phyloP scores from a whole-genome alignment of 2,888 invertebrate species.

The Pristionchus mayeri region DNA sequence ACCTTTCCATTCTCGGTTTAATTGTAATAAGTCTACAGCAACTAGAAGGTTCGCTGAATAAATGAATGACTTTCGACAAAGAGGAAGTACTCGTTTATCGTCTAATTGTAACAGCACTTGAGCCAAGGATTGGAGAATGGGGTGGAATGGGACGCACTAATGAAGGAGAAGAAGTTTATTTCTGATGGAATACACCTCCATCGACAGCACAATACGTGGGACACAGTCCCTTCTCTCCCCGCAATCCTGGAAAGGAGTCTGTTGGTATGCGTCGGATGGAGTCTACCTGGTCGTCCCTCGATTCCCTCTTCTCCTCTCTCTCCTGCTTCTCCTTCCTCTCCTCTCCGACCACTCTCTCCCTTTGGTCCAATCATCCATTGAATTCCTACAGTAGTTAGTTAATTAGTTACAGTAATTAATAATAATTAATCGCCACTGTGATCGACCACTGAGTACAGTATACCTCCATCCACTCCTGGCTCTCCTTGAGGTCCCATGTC shows the following conservation, averaged over 20 bases:
- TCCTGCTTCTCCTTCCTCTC: slow-evolving; percentile 11
- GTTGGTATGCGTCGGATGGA: too few species aligned
- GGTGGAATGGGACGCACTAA: not conserved
- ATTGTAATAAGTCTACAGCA: not conserved
- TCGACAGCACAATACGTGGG: slow-evolving; percentile 47
- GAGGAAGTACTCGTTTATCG: slow-evolving; percentile 2
- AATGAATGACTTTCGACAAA: slow-evolving; percentile 28
- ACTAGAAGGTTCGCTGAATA: slow-evolving; percentile 33
- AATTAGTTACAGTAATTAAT: not conserved
- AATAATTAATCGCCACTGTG: not conserved
- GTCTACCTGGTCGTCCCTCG: slow-evolving; percentile 16
- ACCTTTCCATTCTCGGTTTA: slow-evolving; percentile 24
- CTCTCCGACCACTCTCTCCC: slow-evolving; percentile 4
- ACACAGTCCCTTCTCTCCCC: slow-evolving; percentile 39
- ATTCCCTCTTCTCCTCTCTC: not conserved
- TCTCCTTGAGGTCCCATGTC: not conserved
- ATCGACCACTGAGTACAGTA: too few species aligned
- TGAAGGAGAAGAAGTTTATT: not conserved
- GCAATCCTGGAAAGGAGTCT: too few species aligned
- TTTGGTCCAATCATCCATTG: slow-evolving; percentile 33
- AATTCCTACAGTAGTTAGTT: too few species aligned
- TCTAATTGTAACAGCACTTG: not conserved
- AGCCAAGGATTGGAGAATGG: not conserved
- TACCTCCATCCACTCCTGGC: not conserved
- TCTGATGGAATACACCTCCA: slow-evolving; percentile 15